Conservation (phyloP, 2,797 vertebrate genomes). For the Premnoplex brunnescens region DNA sequence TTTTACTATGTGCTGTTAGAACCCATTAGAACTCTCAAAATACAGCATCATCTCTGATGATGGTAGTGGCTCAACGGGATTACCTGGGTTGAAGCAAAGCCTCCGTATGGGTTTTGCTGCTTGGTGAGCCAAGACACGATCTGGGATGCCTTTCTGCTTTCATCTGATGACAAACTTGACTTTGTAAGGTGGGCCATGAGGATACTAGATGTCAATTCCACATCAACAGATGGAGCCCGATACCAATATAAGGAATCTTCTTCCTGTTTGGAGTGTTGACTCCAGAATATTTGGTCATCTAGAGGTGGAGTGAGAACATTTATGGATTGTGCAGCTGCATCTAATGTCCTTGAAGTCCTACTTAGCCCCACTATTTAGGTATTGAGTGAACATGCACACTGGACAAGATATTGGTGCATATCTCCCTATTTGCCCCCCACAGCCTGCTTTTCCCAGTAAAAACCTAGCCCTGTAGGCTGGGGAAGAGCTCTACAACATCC, state of each 20-base stretch:
- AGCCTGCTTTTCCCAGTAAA: background rate
- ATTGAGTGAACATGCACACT: background rate
- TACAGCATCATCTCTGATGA: background rate
- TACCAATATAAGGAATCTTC: constrained; percentile 55
- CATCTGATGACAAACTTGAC: constrained; percentile 50
- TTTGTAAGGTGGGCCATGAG: constrained; percentile 83
- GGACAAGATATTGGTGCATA: background rate
- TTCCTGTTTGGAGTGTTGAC: constrained; percentile 28
- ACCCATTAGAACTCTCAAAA: background rate
- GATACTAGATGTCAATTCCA: constrained; percentile 85
- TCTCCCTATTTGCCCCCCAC: background rate
- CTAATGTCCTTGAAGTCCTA: background rate
- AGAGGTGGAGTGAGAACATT: background rate
- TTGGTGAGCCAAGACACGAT: constrained; percentile 84
- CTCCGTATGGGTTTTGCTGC: constrained; percentile 85
- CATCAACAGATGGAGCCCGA: constrained; percentile 73
- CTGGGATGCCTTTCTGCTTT: constrained; percentile 71
- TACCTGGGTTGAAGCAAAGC: constrained; percentile 91
- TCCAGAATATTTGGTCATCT: constrained; percentile 61
- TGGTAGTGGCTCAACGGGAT: background rate
- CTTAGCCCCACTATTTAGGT: background rate
- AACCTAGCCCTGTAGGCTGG: background rate
- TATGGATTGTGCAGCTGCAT: background rate
- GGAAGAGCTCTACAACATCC: background rate
- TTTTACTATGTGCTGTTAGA: background rate